Evolutionary conservation across 2,888 invertebrate species (phyloP).

Genomic region (Antheraea yamamai): DNA sequence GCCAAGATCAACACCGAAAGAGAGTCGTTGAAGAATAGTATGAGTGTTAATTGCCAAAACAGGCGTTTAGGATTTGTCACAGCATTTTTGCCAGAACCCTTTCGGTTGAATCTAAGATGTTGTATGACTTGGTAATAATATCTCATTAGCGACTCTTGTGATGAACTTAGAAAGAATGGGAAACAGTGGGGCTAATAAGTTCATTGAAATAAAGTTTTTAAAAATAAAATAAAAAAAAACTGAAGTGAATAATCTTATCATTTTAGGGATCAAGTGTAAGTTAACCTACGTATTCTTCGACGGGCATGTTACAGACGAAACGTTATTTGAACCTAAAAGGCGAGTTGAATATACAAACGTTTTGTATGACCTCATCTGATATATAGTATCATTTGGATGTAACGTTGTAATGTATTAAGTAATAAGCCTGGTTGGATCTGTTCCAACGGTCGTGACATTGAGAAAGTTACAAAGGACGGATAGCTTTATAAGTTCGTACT

Average conservation of each 20-base stretch:
- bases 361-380: background rate
- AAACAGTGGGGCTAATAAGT: no score
- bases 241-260: background rate
- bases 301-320: background rate
- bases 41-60: no score
- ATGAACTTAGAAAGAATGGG: no score
- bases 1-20: no score
- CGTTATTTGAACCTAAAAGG: background rate
- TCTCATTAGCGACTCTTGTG: no score
- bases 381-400: background rate
- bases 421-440: constrained; percentile 1
- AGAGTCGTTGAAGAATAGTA: no score
- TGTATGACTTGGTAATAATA: no score
- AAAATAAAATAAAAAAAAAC: background rate
- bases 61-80: no score
- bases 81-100: no score
- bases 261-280: background rate
- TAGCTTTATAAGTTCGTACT: background rate
- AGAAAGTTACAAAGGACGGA: background rate
- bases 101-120: no score
- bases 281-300: background rate
- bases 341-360: background rate
- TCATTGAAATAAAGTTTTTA: no score
- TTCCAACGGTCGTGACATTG: constrained; percentile 6
- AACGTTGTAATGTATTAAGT: background rate